A percentile compares a stretch with the other conserved stretches of the same genome.
Evolutionary conservation across 2,888 invertebrate genomes (phyloP).

Genomic region (Stenotaenia linearis): DNA sequence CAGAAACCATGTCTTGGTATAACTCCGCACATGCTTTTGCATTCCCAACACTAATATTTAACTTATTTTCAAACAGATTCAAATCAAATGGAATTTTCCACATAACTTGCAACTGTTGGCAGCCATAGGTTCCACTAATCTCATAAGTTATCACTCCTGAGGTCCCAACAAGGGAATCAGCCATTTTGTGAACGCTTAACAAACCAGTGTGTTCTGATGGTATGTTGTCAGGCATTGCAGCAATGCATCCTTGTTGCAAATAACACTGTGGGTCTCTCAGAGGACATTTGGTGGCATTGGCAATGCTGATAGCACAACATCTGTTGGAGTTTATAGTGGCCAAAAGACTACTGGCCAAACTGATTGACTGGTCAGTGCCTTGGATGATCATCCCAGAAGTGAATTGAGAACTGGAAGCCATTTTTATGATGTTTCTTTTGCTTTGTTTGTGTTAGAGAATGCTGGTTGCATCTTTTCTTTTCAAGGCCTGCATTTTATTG

Average conservation of each 20-base stretch:
- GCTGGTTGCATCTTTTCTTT: neutral
- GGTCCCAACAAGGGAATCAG: neutral
- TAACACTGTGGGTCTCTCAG: neutral
- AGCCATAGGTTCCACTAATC: neutral
- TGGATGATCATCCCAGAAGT: neutral
- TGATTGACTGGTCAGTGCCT: neutral
- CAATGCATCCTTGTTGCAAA: neutral
- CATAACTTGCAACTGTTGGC: neutral
- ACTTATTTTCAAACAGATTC: neutral
- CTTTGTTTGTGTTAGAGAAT: neutral
- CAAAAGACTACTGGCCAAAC: neutral
- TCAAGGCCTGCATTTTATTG: neutral
- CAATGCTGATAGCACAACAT: neutral
- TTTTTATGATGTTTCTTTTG: neutral
- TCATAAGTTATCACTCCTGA: neutral
- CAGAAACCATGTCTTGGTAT: neutral
- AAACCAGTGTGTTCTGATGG: neutral
- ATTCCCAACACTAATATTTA: neutral
- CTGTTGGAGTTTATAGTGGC: neutral
- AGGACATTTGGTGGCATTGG: neutral
- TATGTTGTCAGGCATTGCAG: neutral
- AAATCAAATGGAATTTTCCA: slow-evolving; percentile 4
- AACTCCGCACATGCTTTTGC: neutral
- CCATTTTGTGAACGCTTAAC: neutral
- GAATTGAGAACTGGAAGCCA: neutral